Evolutionary conservation across 2,113 vertebrate genomes (phyloP), one percentile per base, ranked within the genome.

Genomic region (Cranoglanis bouderius): DNA sequence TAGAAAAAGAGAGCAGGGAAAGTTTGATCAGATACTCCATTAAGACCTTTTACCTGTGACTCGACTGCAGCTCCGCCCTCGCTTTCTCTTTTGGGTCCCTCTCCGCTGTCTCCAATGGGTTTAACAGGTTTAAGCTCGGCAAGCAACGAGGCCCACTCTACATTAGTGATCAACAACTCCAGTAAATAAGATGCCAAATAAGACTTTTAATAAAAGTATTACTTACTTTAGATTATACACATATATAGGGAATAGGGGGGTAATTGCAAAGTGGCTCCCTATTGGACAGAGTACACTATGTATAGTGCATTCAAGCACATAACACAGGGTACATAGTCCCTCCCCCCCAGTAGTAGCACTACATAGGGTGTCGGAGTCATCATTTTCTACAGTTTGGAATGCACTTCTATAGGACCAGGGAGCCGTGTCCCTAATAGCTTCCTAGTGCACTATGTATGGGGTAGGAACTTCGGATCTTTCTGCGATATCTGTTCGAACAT

Each of bases 101-200:
- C 97, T 57, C 57, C 46, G 7, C 97, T 97, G 87, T 96, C 95
- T 92, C 95, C 93, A 67, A 94, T 84, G 49, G 85, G 95, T 89
- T 87, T 92, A 88, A 95, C 96, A 0, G 46, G 46, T 49, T 49
- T 49, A 81, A 96, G 65, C 85, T 98, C 97, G 91, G 95, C 96
- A 49, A 94, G 91, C 91, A 95, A 93, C 74, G 92, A 92, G 82
- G 95, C 97, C 98, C 98, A 99, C 70, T 98, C 98, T 99, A 85
- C 0, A 35, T 75, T 13, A 80, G 18, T 55, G 55, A 89, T 2
- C 72, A 67, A 75, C 55, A 57, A 86, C 32, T 35, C 21, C 49
- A 75, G 26, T 57, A 86, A 86, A 85, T 72, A 51, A 51, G 38
- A 53, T 10, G 19, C 8, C 32, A 72, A 32, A 49, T 2, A 59